Evolutionary conservation across 2,113 vertebrate genomes (phyloP), one percentile per base, ranked within the genome.

Genomic region (Pogonocichla stellata): DNA sequence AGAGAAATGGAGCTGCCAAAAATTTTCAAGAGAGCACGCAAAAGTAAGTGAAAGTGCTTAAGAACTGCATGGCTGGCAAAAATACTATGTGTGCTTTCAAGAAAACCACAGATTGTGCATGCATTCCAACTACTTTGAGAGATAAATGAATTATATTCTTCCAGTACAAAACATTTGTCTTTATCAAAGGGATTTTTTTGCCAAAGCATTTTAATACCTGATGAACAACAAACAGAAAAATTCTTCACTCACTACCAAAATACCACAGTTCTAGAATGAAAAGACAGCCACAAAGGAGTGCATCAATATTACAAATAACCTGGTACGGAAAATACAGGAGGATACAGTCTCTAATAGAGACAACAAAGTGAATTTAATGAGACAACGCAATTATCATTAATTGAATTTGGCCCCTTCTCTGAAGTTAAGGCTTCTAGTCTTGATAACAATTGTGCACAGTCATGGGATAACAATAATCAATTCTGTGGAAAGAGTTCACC

Each of bases 401-500:
- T 85, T 80, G 70, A 89, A 91, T 85, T 75, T n/a, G 50, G 26
- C 22, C 58, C 31, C 23, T 65, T 82, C 54, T 57, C 57, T 77
- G 78, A 66, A 78, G n/a, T 43, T 36, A 66, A 61, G 66, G 81
- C 26, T 86, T 56, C 9, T 33, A 34, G 29, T 64, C 53, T 82
- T 77, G 36, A 34, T 60, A 92, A 88, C 36, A 74, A 22, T 10
- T 88, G 22, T 10, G 4, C 36, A 47, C 1, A 60, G 34, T 33
- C 43, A 82, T 53, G 85, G 67, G 25, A 33, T 51, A 40, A 62
- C n/a, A 70, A 25, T 31, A 29, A 34, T 31, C 54, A 79, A 71
- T 72, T 84, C 42, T 88, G 51, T 40, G 69, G 77, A 90, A 96
- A 97, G 31, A 80, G n/a, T 72, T 93, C 84, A 91, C 38, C 84